Evolutionary conservation across 2,113 vertebrate species (phyloP), one percentile per base, ranked within the genome.

Genomic region (Calidris pygmaea): DNA sequence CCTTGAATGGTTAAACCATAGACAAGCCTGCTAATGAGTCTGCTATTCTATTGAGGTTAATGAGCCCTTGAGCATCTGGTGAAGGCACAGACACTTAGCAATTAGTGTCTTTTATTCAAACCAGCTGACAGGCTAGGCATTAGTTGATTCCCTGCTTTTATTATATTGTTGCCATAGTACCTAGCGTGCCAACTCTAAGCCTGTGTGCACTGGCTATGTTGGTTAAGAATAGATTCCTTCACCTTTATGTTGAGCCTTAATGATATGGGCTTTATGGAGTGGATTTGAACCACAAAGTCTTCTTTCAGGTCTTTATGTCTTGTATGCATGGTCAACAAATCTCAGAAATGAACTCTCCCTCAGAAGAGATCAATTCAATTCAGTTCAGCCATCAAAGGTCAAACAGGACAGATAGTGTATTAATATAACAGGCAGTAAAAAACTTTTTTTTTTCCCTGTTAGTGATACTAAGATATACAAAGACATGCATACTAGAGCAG

Each of bases 31-130:
- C 39, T 94, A 95, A 95, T 94, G 70, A 90, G 35, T 68, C 80
- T 96, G 70, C 74, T 92, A 65, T 91, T 93, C 80, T 84, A 22
- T 63, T 87, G 84, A 85, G 91, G 93, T 96, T 96, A 92, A 96
- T 89, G 87, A 95, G 81, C 80, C 77, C 73, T 92, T 94, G 60
- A 92, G 84, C 70, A 95, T 92, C 84, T 89, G 89, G 60, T 92
- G 74, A 95, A 96, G 82, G 70, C 91, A 87, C 18, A 94, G 48
- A 63, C 73, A 90, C 71, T 94, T 95, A 87, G 84, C 52, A 92
- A 96, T 95, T 92, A 94, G 77, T 62, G 87, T 66, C 71, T 89
- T 96, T 95, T 76, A 88, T 94, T 95, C 85, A 85, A 96, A 90
- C 34, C 81, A 77, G 67, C 48, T 87, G 75, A 58, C 87, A 93